Base-by-base conservation (phyloP, 2,113 vertebrate genomes). In the Pelecanoides urinatrix region DNA sequence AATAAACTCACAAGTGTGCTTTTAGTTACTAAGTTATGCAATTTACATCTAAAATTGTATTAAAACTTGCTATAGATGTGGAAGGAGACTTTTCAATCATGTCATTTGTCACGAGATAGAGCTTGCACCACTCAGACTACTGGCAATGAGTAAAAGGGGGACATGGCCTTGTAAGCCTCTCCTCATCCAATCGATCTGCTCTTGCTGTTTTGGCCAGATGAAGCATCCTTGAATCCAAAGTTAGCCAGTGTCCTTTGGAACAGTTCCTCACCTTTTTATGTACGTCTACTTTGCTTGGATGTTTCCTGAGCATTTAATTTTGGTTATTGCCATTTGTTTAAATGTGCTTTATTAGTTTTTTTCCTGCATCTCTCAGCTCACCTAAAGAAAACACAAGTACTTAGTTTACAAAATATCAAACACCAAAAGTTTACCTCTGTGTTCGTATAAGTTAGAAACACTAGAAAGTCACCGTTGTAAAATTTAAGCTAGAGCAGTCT, bases 111-210 rank as follows among this genome's bases (percentile, higher is more conserved):
- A 10, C 1, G 29, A 68, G n/a, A 16, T 26, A 63, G 27, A 76
- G 47, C 6, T 84, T 73, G 15, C 14, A 65, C 22, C 16, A 21
- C 34, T 66, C 42, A 19, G 15, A 29, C 2, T 62, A 15, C 23
- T 55, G 40, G 16, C 10, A 65, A 7, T 70, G 17, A 22, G 12
- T 59, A 65, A 59, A 63, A 87, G 59, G 11, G 22, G 9, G 4
- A 50, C 32, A n/a, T 0, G 0, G 27, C 53, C 17, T 77, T 40
- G 2, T 34, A 45, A 80, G 5, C 19, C 9, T 68, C 58, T 36
- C 25, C 49, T 21, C 7, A 62, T 29, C 16, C 20, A n/a, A 17
- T 59, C 5, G 5, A 23, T 36, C 49, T 56, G 9, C n/a, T 76
- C 16, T 72, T 76, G 16, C 18, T 75, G 17, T 8, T 67, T 44